phyloP scores from a whole-genome alignment of 2,888 invertebrate genomes.

The Erebia palarica region DNA sequence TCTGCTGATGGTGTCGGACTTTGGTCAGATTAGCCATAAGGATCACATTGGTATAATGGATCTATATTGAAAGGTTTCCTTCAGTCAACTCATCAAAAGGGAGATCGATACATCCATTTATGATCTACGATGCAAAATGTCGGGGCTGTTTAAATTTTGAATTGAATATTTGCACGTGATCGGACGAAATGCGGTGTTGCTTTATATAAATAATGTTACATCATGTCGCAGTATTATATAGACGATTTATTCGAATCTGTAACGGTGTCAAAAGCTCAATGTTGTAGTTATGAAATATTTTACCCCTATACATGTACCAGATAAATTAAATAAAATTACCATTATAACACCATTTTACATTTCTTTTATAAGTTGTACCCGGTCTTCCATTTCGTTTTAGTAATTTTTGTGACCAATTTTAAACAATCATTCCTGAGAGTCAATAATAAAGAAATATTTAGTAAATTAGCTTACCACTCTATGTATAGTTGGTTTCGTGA shows the following conservation, averaged over 20 bases:
- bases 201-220: conserved; percentile 48
- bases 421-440: conserved; percentile 20
- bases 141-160: not conserved
- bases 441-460: conserved; percentile 15
- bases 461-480: conserved; percentile 9
- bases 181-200: conserved; percentile 41
- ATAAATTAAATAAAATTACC: conserved; percentile 21
- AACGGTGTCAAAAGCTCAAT: conserved; percentile 76
- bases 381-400: conserved; percentile 55
- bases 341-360: conserved; percentile 16
- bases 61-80: too few species aligned
- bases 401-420: conserved; percentile 40
- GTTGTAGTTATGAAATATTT: conserved; percentile 51
- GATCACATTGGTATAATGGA: too few species aligned
- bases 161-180: conserved; percentile 21
- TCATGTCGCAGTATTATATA: conserved; percentile 69
- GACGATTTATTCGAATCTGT: conserved; percentile 59
- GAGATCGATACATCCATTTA: not conserved
- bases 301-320: conserved; percentile 33
- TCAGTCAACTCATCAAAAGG: not conserved
- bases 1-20: not conserved
- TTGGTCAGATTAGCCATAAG: too few species aligned
- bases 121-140: not conserved
- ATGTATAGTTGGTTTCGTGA: conserved; percentile 2
- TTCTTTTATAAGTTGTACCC: conserved; percentile 42